Evolutionary conservation across 2,797 vertebrate species (phyloP).

Genomic region (Pelochelys cantorii): DNA sequence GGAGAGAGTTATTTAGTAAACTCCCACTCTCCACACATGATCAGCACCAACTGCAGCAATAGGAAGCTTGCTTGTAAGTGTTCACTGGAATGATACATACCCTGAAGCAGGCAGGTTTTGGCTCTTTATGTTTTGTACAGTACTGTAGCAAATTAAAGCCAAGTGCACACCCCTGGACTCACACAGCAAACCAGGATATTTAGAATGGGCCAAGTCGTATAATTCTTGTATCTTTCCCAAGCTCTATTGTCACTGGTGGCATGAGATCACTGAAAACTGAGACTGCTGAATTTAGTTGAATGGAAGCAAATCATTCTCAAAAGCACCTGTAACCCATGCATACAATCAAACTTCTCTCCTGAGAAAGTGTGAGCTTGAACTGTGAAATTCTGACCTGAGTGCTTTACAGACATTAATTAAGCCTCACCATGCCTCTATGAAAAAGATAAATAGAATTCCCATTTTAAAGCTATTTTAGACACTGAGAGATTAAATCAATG

Average conservation of each 20-base stretch:
- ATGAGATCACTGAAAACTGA: background rate
- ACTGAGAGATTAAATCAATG: background rate
- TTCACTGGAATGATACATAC: background rate
- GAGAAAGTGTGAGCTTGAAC: constrained; percentile 25
- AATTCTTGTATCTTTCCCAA: background rate
- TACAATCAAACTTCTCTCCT: background rate
- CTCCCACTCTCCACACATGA: background rate
- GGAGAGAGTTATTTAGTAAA: background rate
- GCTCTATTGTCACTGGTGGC: accelerated
- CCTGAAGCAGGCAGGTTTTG: background rate
- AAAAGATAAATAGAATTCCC: background rate
- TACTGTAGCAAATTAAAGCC: background rate
- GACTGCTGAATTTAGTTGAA: background rate
- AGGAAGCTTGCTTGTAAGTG: background rate
- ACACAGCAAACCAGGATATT: background rate
- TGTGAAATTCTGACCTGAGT: constrained; percentile 23
- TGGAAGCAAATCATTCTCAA: background rate
- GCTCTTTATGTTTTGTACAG: background rate
- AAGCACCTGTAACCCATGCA: background rate
- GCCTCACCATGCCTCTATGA: background rate
- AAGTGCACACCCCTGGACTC: no score
- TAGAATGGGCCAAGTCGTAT: background rate
- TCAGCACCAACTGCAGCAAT: background rate
- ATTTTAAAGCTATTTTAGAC: background rate
- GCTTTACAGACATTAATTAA: background rate